Evolutionary conservation across 2,113 vertebrate genomes (phyloP).

Genomic region (Irena cyanogastra): DNA sequence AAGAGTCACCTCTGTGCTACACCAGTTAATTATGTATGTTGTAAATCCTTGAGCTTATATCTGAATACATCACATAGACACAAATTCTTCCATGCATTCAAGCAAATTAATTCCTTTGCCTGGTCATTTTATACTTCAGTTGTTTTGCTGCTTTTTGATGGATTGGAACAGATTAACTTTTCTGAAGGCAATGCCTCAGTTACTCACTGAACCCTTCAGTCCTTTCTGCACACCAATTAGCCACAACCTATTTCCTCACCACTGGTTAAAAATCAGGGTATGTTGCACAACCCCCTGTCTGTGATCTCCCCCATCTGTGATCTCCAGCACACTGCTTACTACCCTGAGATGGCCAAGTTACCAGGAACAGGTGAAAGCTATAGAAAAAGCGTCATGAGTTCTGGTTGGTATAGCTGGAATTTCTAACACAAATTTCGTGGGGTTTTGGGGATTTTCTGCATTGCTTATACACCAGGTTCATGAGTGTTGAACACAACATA

Average conservation of each 20-base stretch:
- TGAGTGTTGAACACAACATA: not conserved
- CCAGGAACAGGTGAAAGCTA: not conserved
- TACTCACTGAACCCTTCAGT: not conserved
- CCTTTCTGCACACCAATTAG: not conserved
- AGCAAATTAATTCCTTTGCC: not conserved
- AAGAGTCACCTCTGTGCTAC: not conserved
- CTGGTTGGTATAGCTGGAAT: not conserved
- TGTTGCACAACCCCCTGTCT: not conserved
- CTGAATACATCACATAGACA: not conserved
- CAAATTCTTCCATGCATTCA: not conserved
- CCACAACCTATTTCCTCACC: not conserved
- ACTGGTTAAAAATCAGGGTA: not conserved
- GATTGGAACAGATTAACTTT: not conserved
- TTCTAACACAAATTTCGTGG: not conserved
- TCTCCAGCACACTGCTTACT: not conserved
- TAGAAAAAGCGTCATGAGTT: not conserved
- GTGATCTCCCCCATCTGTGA: not conserved
- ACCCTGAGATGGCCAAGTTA: not conserved
- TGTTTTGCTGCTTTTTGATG: not conserved
- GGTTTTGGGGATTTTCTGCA: accelerated
- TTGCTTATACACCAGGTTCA: not conserved
- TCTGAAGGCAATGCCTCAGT: not conserved
- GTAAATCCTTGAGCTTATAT: not conserved
- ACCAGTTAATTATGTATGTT: not conserved
- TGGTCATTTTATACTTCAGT: not conserved